Evolutionary conservation across 1,140 invertebrate genomes (phyloP), one percentile per base, ranked within the genome.

Genomic region (Polypedilum pembai): DNA sequence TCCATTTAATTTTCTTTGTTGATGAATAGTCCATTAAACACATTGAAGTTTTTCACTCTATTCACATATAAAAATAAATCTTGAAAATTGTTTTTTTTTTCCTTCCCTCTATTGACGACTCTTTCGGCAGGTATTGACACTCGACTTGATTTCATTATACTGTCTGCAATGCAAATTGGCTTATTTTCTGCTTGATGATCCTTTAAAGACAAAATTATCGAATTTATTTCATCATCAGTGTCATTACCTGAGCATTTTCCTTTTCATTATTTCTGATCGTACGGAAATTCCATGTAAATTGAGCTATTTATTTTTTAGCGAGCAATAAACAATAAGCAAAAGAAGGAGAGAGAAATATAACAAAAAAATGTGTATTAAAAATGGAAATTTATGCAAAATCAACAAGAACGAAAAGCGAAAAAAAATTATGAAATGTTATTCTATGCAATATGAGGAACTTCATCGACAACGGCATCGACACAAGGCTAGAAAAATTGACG

Each of bases 241-340:
- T 12, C 10, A 56, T 56, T 56, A 17, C 45, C 24, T 33, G 24
- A 33, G 24, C 24, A 33, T 33, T 33, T 33, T 33, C 24, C 45
- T n/a, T 56, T 56, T 69, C 18, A 18, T 69, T 21, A 21, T 8
- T 69, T 18, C 17, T 21, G 65, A 20, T 69, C 20, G 65, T 69
- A 18, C 65, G 65, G 65, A 69, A 69, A 69, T 69, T 69, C 17
- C 65, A 69, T 69, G 65, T 69, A 69, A 69, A 69, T 69, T 69
- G 65, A 69, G 65, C 65, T 69, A 69, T 69, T 69, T 69, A 69
- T 69, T 69, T 69, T 56, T 69, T 69, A 69, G 65, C 65, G 20
- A 69, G 65, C 65, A 69, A 69, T 69, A 69, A 69, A 69, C 17
- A 69, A 56, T 56, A 56, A 56, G 45, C 45, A 12, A 33, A 33